Evolutionary conservation across 2,888 invertebrate genomes (phyloP), one percentile per base, ranked within the genome.

Genomic region (Ashinkailepas kermadecensis): DNA sequence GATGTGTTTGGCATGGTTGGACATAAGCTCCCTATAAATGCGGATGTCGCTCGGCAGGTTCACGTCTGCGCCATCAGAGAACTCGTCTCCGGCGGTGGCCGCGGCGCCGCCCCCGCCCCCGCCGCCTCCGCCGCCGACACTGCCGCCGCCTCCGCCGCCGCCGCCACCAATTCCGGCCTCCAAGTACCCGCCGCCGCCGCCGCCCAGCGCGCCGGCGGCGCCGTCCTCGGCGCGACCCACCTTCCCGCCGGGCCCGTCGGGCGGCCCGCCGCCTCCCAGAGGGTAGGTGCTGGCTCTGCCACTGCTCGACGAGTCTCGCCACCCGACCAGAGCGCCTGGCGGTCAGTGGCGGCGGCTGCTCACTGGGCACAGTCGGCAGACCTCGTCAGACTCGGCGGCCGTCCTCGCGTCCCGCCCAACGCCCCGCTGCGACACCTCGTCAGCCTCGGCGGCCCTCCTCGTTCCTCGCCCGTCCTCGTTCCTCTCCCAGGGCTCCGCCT

Each of bases 111-210:
- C 39, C 39, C 39, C 39, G 39, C 39, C 39, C 4, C 59, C 67
- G 57, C 83, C 59, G 64, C 70, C n/a, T 23, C 79, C 78, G 39
- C 54, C 82, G 65, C 81, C 65, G n/a, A 39, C 39, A 39, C 39
- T 39, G 2, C 78, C 23, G 56, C 70, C 74, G 80, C 23, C 57
- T 23, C 21, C 80, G 39, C 58, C 57, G 64, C 70, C 12, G 81
- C 80, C 64, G 56, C 78, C 25, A 12, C 81, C 65, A 23, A 80
- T 18, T 54, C 65, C 18, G 65, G 74, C 54, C 58, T 78, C 12
- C 80, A 65, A 21, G 65, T 80, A 83, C n/a, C 25, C 82, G 39
- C 80, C 81, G 0, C 81, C 82, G 23, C 81, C 82, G 10, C 81
- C 79, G 13, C 65, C n/a, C 58, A 59, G 18, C 21, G 59, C 23